phyloP scores from a whole-genome alignment of 2,797 vertebrate species.

The Zalophus californianus region DNA sequence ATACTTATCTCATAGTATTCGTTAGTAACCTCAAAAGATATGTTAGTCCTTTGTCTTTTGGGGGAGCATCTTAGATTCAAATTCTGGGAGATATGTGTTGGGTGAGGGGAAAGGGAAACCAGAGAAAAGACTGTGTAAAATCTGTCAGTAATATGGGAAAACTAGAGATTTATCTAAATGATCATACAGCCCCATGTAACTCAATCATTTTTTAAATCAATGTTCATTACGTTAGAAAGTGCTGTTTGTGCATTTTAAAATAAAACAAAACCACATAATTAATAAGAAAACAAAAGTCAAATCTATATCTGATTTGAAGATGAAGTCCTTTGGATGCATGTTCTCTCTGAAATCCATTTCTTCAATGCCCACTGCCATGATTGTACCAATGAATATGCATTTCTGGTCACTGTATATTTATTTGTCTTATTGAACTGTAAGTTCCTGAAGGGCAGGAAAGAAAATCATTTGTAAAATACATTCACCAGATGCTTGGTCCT shows the following conservation, averaged over 20 bases:
- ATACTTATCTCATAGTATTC: conserved; percentile 18
- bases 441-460: conserved; percentile 34
- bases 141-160: not conserved
- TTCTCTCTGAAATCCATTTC: conserved; percentile 12
- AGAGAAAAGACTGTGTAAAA: not conserved
- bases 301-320: conserved; percentile 63
- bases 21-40: not conserved
- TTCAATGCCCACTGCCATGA: not conserved
- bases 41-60: conserved; percentile 41
- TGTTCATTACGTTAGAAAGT: conserved; percentile 30
- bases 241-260: conserved; percentile 57
- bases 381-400: not conserved
- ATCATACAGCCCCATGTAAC: not conserved
- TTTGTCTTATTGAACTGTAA: not conserved
- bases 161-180: conserved; percentile 45
- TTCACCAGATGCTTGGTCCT: not conserved
- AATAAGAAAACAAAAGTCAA: conserved; percentile 43
- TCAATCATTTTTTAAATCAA: conserved; percentile 43
- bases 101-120: not conserved
- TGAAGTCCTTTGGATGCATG: conserved; percentile 26
- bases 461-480: not conserved
- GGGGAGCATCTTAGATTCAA: not conserved
- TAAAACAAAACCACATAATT: conserved; percentile 34
- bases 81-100: not conserved
- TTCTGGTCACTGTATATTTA: not conserved